A percentile compares a stretch with the other conserved stretches of the same genome.
Evolutionary conservation across 2,888 invertebrate genomes (phyloP).

Genomic region (Coecobrya sp.): DNA sequence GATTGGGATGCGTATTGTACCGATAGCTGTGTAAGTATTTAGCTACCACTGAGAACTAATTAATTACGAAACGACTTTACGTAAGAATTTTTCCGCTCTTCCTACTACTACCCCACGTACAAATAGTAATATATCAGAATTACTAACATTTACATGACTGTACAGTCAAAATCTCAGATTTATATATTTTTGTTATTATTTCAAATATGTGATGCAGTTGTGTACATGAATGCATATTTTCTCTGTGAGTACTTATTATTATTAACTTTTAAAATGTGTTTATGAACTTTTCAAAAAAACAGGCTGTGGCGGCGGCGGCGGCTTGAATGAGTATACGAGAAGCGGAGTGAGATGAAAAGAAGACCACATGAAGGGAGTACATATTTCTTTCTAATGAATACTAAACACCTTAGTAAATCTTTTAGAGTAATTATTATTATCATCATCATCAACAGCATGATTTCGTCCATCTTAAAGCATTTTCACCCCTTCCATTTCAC

Average conservation of each 20-base stretch:
- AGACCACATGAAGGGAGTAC: slow-evolving; percentile 80
- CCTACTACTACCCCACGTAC: not conserved
- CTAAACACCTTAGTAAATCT: slow-evolving; percentile 81
- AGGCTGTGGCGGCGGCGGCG: slow-evolving; percentile 56
- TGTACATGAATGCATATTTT: not conserved
- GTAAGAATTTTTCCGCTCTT: slow-evolving; percentile 50
- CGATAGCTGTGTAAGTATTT: not conserved
- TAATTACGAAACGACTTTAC: slow-evolving; percentile 55
- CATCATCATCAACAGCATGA: slow-evolving; percentile 63
- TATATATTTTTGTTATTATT: slow-evolving; percentile 23
- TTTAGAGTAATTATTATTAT: slow-evolving; percentile 80
- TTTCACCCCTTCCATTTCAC: slow-evolving; percentile 58
- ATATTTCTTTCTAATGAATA: slow-evolving; percentile 81
- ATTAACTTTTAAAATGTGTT: slow-evolving; percentile 55
- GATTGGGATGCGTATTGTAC: slow-evolving; percentile 10
- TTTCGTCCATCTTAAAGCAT: not conserved
- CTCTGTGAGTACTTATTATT: slow-evolving; percentile 10
- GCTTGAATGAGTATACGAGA: slow-evolving; percentile 52
- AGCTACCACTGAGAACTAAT: slow-evolving; percentile 59
- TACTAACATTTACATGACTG: slow-evolving; percentile 44
- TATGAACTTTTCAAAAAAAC: slow-evolving; percentile 67
- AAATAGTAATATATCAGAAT: slow-evolving; percentile 53
- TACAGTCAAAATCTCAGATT: slow-evolving; percentile 38
- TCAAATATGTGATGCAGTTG: not conserved
- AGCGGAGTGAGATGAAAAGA: slow-evolving; percentile 73